Conservation (phyloP, 2,113 vertebrate species). For the Castor canadensis region DNA sequence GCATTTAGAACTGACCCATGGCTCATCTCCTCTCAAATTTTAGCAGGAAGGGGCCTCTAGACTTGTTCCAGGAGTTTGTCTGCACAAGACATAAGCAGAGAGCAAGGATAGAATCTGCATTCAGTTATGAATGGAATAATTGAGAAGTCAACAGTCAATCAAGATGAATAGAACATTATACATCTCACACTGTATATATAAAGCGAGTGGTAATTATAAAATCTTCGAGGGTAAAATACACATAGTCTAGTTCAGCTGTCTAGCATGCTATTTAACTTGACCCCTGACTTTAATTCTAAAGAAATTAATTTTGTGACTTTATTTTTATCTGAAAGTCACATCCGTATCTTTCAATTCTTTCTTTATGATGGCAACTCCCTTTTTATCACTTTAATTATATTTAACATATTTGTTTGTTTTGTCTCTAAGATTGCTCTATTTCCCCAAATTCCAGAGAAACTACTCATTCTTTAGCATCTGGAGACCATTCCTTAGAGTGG, state of each 20-base stretch:
- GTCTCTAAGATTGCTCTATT: neutral
- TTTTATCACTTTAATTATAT: neutral
- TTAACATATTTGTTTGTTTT: neutral
- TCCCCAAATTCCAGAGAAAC: neutral
- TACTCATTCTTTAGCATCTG: neutral
- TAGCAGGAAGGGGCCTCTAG: neutral
- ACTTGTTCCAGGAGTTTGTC: neutral
- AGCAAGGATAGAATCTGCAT: neutral
- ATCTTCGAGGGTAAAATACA: neutral
- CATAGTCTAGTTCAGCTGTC: neutral
- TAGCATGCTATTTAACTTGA: neutral
- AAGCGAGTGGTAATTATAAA: neutral
- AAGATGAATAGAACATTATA: neutral
- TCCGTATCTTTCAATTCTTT: neutral
- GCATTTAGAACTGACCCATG: neutral
- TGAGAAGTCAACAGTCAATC: neutral
- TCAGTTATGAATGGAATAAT: neutral
- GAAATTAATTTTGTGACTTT: neutral
- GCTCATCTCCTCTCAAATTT: neutral
- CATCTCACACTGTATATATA: neutral
- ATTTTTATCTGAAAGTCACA: neutral
- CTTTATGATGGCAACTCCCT: neutral
- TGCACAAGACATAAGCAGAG: neutral
- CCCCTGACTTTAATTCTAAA: neutral
- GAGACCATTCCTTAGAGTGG: neutral